These are phyloP conservation scores for Drosophila lacteicornis DNA, from an alignment of 1,140 invertebrate genomes.

Conservation along the genomic window DNA sequence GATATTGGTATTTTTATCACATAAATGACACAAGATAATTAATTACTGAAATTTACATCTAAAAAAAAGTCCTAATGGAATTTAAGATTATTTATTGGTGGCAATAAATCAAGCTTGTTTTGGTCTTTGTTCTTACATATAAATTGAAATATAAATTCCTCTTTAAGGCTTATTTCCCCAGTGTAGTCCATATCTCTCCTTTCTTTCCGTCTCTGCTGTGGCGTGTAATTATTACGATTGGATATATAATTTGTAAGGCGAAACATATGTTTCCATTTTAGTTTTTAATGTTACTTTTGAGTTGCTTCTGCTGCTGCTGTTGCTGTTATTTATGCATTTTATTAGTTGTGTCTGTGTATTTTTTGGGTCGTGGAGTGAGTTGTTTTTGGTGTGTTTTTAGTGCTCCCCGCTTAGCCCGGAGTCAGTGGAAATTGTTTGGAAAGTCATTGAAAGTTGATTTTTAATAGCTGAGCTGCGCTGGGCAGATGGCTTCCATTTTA, in stretches of 20 bases:
- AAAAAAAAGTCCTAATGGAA: too few species aligned
- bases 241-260: constrained; percentile 79
- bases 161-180: background rate
- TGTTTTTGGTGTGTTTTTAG: constrained; percentile 14
- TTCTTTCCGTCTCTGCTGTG: constrained; percentile 11
- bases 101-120: background rate
- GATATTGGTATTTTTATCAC: too few species aligned
- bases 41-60: too few species aligned
- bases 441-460: constrained; percentile 61
- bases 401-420: constrained; percentile 29
- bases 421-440: constrained; percentile 60
- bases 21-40: too few species aligned
- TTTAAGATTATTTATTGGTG: too few species aligned
- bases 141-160: background rate
- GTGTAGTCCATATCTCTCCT: constrained; percentile 2
- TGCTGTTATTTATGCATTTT: constrained; percentile 75
- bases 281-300: constrained; percentile 65
- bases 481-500: constrained; percentile 29
- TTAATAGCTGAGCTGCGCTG: constrained; percentile 28
- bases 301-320: constrained; percentile 23
- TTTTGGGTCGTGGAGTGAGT: background rate
- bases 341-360: constrained; percentile 61
- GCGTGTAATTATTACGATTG: constrained; percentile 79
- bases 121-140: background rate
- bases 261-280: constrained; percentile 81